phyloP scores from a whole-genome alignment of 2,888 invertebrate genomes.

The Phengaris alcon region DNA sequence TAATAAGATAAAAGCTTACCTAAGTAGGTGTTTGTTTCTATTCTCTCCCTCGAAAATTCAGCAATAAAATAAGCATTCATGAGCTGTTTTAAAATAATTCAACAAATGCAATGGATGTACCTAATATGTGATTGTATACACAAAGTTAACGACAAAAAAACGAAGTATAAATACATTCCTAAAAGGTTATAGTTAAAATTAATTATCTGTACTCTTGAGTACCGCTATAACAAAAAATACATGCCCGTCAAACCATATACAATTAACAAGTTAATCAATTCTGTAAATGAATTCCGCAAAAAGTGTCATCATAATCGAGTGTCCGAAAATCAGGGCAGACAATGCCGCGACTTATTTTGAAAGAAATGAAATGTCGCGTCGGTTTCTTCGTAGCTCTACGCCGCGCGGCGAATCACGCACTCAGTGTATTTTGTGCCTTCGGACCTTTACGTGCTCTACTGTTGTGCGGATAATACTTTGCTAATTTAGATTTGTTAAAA shows the following conservation, averaged over 20 bases:
- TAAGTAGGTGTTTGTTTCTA: too few relatives aligned
- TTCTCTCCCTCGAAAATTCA: too few relatives aligned
- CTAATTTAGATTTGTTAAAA: background rate
- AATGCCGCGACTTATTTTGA: conserved; percentile 41
- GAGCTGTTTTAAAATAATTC: too few relatives aligned
- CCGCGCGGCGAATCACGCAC: conserved; percentile 63
- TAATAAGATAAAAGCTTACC: too few relatives aligned
- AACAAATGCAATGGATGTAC: too few relatives aligned
- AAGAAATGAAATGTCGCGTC: conserved; percentile 48
- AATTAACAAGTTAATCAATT: conserved; percentile 10
- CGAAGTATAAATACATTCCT: too few relatives aligned
- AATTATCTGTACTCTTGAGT: too few relatives aligned
- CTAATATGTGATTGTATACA: too few relatives aligned
- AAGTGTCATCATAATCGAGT: conserved; percentile 6
- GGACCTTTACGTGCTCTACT: conserved; percentile 66
- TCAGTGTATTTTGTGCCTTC: conserved; percentile 71
- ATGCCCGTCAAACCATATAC: background rate
- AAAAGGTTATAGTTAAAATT: too few relatives aligned
- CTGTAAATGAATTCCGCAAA: conserved; percentile 23
- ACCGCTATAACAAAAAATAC: too few relatives aligned
- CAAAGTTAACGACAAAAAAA: too few relatives aligned
- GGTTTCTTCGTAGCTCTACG: conserved; percentile 58
- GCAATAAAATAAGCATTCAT: too few relatives aligned
- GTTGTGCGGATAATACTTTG: conserved; percentile 23
- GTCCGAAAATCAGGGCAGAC: conserved; percentile 33